Evolutionary conservation across 2,888 invertebrate genomes (phyloP), one percentile per base, ranked within the genome.

Genomic region (Diploptera punctata): DNA sequence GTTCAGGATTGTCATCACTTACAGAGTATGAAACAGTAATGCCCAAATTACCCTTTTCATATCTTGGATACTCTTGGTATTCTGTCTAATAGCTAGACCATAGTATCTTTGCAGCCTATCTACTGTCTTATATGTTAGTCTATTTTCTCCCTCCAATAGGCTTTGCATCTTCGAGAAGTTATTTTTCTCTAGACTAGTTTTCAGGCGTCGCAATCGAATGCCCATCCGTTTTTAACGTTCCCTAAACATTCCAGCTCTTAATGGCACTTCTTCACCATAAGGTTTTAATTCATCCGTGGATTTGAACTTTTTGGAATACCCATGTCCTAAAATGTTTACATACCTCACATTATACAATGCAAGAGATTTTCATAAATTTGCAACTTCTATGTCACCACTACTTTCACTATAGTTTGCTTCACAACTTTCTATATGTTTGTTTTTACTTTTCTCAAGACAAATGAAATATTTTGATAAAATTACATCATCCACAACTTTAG

Each of bases 51-150:
- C 19, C 9, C 19, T 52, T 52, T 21, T 52, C 52, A 52, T 52
- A 19, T 18, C 52, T 19, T 52, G 19, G n/a, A 21, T 18, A 9
- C 52, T 52, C 10, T 19, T 19, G 5, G 3, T 52, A 52, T 52
- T 52, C 10, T 4, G 21, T 21, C 68, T 68, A 21, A 68, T 68
- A 1, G 67, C 67, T 10, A 47, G 16, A 5, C 19, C 67, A 47
- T 67, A 67, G 44, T 67, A 67, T 43, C n/a, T 52, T 52, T 61
- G 13, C 2, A 61, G 4, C 38, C 38, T 52, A 52, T 52, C 52
- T 52, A 52, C 9, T n/a, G 21, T n/a, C 9, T 18, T n/a, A 54
- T 21, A n/a, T 21, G 54, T 21, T 19, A 21, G 21, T 5, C 1
- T 0, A 7, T n/a, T 21, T 10, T 9, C 9, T 52, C 2, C 9